Evolutionary conservation across 1,140 invertebrate species (phyloP).

Genomic region (Berghia stephanieae): DNA sequence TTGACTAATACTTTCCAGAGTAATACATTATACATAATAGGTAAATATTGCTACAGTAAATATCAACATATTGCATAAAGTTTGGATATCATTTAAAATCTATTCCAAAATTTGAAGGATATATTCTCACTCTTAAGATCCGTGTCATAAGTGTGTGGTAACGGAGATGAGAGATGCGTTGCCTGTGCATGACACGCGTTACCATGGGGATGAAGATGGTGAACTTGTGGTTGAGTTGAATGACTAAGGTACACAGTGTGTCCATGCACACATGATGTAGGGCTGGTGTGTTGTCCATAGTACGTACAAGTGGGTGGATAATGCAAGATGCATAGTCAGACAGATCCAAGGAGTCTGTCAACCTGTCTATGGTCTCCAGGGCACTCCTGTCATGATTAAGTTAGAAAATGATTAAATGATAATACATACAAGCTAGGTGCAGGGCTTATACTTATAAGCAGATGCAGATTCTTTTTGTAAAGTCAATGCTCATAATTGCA

Average conservation of each 20-base stretch:
- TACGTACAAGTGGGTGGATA: constrained; percentile 87
- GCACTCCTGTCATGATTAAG: constrained; percentile 73
- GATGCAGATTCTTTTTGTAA: no score
- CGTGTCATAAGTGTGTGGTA: constrained; percentile 76
- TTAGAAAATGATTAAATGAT: constrained; percentile 22
- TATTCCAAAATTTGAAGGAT: no score
- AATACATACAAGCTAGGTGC: neutral
- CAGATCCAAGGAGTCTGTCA: constrained; percentile 91
- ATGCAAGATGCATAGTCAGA: constrained; percentile 91
- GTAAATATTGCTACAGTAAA: no score
- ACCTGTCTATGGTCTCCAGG: constrained; percentile 89
- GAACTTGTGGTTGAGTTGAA: constrained; percentile 90
- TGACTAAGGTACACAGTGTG: constrained; percentile 85
- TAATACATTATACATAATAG: no score
- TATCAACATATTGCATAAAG: no score
- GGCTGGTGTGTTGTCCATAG: constrained; percentile 83
- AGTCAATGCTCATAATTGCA: no score
- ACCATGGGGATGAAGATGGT: constrained; percentile 92
- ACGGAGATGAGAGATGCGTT: constrained; percentile 82
- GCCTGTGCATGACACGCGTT: constrained; percentile 82
- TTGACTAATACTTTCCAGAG: no score
- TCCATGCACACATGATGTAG: constrained; percentile 85
- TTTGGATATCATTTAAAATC: no score
- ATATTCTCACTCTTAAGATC: constrained; percentile 68
- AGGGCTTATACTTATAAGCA: no score